Conservation (phyloP, 2,113 vertebrate species). For the Pelodiscus sinensis region DNA sequence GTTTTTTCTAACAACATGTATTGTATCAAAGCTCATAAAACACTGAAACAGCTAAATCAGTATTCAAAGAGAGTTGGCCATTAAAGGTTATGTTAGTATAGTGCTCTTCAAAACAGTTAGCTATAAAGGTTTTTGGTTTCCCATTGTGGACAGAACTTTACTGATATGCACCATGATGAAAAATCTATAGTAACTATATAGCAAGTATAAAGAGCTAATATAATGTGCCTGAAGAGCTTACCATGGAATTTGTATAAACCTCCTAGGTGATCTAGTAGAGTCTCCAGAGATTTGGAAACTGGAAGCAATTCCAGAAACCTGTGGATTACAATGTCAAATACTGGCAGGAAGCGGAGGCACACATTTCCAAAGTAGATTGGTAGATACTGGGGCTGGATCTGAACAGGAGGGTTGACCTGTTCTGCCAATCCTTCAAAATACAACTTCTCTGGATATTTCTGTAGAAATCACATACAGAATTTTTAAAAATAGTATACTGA, state of each 20-base stretch:
- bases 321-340: conserved; percentile 99
- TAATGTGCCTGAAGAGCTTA: conserved; percentile 66
- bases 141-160: not conserved
- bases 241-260: conserved; percentile 99
- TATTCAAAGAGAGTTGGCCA: not conserved
- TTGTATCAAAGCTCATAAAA: not conserved
- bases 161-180: not conserved
- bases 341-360: conserved; percentile 96
- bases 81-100: not conserved
- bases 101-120: not conserved
- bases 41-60: not conserved
- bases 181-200: not conserved
- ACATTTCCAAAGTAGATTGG: conserved; percentile 99
- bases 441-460: conserved; percentile 99
- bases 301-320: conserved; percentile 97
- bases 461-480: conserved; percentile 29
- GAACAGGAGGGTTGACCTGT: conserved; percentile 95
- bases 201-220: rapidly evolving
- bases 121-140: not conserved
- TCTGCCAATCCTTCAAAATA: conserved; percentile 99
- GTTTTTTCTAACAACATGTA: not conserved
- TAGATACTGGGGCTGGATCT: conserved; percentile 94
- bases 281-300: conserved; percentile 97
- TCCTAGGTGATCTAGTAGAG: conserved; percentile 94
- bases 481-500: not conserved